Percentiles rank a stretch among this genome's conserved stretches.
These are phyloP conservation scores for Chaenogobius annularis DNA, from an alignment of 2,113 vertebrate species.

Conservation along the genomic window DNA sequence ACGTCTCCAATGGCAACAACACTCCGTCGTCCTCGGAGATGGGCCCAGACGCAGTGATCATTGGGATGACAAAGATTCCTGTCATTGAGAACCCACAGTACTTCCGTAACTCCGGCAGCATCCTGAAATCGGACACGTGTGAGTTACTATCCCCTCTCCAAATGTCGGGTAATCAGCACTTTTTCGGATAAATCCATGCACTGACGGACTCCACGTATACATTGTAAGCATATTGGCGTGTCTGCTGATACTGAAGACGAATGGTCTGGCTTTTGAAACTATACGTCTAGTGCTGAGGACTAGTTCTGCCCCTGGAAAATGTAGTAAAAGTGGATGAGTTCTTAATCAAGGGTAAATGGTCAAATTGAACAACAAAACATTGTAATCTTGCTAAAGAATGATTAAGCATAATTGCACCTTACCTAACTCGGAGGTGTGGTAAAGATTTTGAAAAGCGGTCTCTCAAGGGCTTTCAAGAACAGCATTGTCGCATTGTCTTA, in stretches of 20 bases:
- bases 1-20: conserved; percentile 98
- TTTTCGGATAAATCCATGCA: conserved; percentile 70
- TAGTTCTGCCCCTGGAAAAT: no score
- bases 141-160: conserved; percentile 76
- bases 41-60: conserved; percentile 94
- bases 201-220: conserved; percentile 51
- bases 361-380: no score
- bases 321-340: no score
- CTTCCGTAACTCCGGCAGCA: conserved; percentile 93
- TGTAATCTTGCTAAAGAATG: no score
- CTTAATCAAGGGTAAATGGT: no score
- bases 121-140: conserved; percentile 96
- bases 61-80: conserved; percentile 98
- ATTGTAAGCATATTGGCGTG: conserved; percentile 48
- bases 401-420: no score
- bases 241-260: conserved; percentile 26
- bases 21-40: conserved; percentile 97
- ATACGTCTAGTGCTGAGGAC: not conserved
- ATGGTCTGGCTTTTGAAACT: not conserved
- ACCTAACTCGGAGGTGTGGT: no score
- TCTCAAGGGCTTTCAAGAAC: no score
- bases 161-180: conserved; percentile 38
- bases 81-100: conserved; percentile 99
- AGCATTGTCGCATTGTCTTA: no score
- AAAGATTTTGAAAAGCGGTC: no score